Conservation (phyloP, 2,797 vertebrate genomes). For the Hippopotamyrus pictus region DNA sequence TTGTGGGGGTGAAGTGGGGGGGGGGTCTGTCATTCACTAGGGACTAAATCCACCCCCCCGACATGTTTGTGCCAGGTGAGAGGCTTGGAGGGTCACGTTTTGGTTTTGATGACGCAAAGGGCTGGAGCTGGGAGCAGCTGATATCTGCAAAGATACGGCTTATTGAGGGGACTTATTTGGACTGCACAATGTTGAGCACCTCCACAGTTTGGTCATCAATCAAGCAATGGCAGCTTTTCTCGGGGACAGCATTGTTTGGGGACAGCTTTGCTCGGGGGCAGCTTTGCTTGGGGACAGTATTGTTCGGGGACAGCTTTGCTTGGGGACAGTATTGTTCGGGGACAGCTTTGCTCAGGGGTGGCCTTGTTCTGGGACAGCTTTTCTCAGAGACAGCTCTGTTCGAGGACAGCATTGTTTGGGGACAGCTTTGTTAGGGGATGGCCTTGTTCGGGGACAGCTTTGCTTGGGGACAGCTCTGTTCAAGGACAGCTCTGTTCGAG, state of each 20-base stretch:
- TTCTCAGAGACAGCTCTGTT: not conserved
- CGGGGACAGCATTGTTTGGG: not conserved
- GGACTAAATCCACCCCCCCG: not conserved
- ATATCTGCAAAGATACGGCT: not conserved
- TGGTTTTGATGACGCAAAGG: not conserved
- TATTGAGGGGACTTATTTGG: not conserved
- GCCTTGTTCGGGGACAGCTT: not conserved
- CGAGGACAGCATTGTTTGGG: too few relatives aligned
- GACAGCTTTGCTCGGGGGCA: too few relatives aligned
- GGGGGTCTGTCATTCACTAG: not conserved
- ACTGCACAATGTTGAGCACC: not conserved
- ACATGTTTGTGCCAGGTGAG: not conserved
- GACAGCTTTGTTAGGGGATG: not conserved
- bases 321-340: too few relatives aligned
- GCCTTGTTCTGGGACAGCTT: too few relatives aligned
- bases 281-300: too few relatives aligned
- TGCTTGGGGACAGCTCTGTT: too few relatives aligned
- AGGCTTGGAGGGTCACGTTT: not conserved
- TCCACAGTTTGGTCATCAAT: not conserved
- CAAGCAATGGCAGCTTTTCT: not conserved
- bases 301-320: too few relatives aligned
- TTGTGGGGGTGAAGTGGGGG: not conserved
- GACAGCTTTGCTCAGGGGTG: too few relatives aligned
- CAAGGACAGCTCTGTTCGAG: too few relatives aligned
- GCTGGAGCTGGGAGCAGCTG: not conserved